These are phyloP conservation scores for Microcebus griseorufus DNA, from an alignment of 2,113 vertebrate species.

Conservation along the genomic window DNA sequence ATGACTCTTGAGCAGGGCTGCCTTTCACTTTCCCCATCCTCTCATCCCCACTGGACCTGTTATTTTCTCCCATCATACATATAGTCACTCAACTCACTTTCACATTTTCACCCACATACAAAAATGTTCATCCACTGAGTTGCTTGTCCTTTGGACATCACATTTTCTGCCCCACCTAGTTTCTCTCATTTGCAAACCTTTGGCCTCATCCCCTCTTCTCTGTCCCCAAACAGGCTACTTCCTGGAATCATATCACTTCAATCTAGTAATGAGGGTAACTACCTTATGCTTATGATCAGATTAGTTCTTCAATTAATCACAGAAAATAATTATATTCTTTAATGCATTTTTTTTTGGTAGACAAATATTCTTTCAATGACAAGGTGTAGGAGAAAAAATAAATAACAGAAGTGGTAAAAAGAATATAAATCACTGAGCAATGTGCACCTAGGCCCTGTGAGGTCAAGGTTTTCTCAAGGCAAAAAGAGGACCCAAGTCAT, in stretches of 20 bases:
- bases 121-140: neutral
- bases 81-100: neutral
- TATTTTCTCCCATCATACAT: neutral
- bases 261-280: neutral
- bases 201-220: neutral
- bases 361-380: neutral
- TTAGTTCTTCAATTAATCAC: constrained; percentile 35
- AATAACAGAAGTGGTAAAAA: neutral
- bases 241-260: neutral
- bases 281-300: neutral
- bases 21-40: neutral
- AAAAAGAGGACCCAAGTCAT: neutral
- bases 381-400: neutral
- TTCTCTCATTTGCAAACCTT: neutral
- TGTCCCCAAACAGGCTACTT: neutral
- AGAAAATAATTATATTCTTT: neutral
- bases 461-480: neutral
- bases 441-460: neutral
- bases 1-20: too few relatives aligned
- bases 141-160: neutral
- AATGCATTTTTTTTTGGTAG: neutral
- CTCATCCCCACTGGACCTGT: neutral
- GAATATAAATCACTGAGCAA: neutral
- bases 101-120: neutral
- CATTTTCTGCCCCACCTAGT: neutral